phyloP scores from a whole-genome alignment of 1,140 invertebrate genomes.

The Prorops nasuta region DNA sequence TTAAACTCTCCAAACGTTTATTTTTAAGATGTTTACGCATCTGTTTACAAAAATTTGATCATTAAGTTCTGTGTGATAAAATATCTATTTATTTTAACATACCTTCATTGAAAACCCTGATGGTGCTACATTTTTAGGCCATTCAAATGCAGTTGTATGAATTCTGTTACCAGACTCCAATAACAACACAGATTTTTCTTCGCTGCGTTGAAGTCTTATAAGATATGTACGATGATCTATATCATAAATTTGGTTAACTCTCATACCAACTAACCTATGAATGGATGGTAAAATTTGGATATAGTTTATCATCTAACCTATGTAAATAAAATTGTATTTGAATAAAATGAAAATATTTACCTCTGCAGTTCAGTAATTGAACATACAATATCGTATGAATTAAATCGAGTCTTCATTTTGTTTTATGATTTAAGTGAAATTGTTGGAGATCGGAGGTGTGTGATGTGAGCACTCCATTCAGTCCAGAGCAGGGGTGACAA shows the following conservation, averaged over 20 bases:
- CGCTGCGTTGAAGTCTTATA: conserved; percentile 79
- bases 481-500: too few relatives aligned
- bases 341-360: conserved; percentile 55
- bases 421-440: not conserved
- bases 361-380: conserved; percentile 80
- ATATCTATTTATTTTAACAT: conserved; percentile 12
- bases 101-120: conserved; percentile 98
- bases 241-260: conserved; percentile 97
- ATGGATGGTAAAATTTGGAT: conserved; percentile 15
- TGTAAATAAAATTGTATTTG: not conserved
- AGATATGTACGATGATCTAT: conserved; percentile 96
- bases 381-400: conserved; percentile 87
- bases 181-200: conserved; percentile 84
- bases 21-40: conserved; percentile 96
- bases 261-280: conserved; percentile 81
- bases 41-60: conserved; percentile 56
- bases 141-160: conserved; percentile 94
- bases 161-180: conserved; percentile 93
- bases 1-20: conserved; percentile 84
- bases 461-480: too few relatives aligned
- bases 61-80: conserved; percentile 10
- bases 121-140: conserved; percentile 95
- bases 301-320: not conserved
- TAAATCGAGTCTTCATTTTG: conserved; percentile 89
- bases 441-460: too few relatives aligned